Conservation (phyloP, 2,797 vertebrate genomes). For the Acanthurus leucopareius region DNA sequence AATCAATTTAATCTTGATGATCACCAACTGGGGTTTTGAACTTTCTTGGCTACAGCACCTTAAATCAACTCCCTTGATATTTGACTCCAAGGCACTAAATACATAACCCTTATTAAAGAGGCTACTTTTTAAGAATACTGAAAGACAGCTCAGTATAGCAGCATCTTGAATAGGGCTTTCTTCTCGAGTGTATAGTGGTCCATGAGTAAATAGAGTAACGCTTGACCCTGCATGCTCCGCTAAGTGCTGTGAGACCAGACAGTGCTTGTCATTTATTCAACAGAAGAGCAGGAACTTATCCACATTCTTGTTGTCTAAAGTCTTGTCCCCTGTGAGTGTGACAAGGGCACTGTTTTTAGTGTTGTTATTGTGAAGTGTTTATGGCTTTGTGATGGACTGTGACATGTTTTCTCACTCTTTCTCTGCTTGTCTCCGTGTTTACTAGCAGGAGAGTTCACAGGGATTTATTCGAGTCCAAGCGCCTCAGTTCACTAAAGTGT, state of each 20-base stretch:
- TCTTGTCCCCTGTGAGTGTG: not conserved
- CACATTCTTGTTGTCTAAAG: slow-evolving; percentile 27
- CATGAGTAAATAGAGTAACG: slow-evolving; percentile 18
- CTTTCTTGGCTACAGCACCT: not conserved
- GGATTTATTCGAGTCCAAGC: slow-evolving; percentile 96
- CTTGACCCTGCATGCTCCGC: slow-evolving; percentile 3
- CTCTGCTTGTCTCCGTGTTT: slow-evolving; percentile 12
- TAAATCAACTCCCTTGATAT: not conserved
- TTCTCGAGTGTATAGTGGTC: not conserved
- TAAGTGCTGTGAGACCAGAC: slow-evolving; percentile 10
- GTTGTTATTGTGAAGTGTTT: not conserved
- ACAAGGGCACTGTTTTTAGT: slow-evolving; percentile 5
- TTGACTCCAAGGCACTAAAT: not conserved
- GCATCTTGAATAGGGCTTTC: not conserved
- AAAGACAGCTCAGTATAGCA: not conserved
- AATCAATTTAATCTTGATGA: not conserved
- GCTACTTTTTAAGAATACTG: not conserved
- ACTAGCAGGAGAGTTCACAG: slow-evolving; percentile 86
- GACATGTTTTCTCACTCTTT: not conserved
- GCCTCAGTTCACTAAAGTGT: slow-evolving; percentile 96
- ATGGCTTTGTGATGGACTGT: slow-evolving; percentile 8
- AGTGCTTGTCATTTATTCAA: slow-evolving; percentile 42
- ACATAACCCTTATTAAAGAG: not conserved
- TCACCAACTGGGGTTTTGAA: not conserved
- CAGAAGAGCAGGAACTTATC: slow-evolving; percentile 31